A percentile compares a stretch with the other conserved stretches of the same genome.
These are phyloP conservation scores for Arvicola amphibius DNA, from an alignment of 2,797 vertebrate genomes.

Conservation along the genomic window DNA sequence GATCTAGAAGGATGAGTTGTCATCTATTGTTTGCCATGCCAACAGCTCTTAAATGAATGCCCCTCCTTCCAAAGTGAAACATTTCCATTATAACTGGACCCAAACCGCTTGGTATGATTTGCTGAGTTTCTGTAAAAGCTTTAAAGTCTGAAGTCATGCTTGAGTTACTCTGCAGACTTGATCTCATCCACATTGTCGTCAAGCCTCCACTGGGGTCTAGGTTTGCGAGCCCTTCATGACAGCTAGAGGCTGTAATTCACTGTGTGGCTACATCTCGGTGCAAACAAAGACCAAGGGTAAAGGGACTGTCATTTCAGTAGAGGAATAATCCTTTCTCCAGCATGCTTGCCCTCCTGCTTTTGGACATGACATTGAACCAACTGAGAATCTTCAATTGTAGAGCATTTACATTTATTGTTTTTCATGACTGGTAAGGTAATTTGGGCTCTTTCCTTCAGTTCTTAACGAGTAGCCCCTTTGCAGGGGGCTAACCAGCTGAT, in stretches of 20 bases:
- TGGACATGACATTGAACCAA: neutral
- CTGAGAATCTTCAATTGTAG: neutral
- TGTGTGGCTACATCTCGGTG: neutral
- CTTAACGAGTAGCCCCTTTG: neutral
- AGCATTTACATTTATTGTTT: neutral
- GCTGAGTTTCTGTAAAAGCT: slow-evolving; percentile 17
- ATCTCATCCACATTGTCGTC: slow-evolving; percentile 19
- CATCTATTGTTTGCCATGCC: slow-evolving; percentile 60
- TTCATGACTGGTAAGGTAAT: slow-evolving; percentile 41
- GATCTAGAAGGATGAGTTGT: slow-evolving; percentile 50
- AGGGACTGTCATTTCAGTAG: neutral
- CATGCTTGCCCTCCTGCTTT: neutral
- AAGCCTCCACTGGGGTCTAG: neutral
- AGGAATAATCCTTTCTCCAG: neutral
- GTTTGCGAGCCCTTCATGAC: neutral
- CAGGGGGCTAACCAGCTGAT: neutral
- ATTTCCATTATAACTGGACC: neutral
- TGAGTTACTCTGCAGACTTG: slow-evolving; percentile 51
- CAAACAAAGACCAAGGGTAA: neutral
- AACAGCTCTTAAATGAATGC: slow-evolving; percentile 61
- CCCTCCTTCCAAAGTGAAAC: slow-evolving; percentile 53
- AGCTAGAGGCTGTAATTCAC: neutral
- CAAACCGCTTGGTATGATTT: slow-evolving; percentile 25
- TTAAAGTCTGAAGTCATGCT: slow-evolving; percentile 58
- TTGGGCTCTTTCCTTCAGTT: slow-evolving; percentile 22